Conservation (phyloP, 2,888 invertebrate genomes). For the Rambutsinella grinnellia region DNA sequence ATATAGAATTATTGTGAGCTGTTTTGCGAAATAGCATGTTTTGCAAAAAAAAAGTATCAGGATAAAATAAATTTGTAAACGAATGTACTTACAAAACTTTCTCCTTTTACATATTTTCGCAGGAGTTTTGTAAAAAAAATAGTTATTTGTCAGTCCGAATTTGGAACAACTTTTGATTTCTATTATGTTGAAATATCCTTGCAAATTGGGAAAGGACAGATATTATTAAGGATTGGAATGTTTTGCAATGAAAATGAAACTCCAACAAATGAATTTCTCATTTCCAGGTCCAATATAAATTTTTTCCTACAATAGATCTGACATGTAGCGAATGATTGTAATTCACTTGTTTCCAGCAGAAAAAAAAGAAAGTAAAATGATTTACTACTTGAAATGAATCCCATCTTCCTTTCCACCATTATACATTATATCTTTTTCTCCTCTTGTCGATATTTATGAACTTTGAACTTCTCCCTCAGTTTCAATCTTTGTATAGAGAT, state of each 20-base stretch:
- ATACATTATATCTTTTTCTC: slow-evolving; percentile 11
- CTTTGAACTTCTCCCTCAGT: slow-evolving; percentile 25
- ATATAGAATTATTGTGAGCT: too few relatives aligned
- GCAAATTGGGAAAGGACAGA: neutral
- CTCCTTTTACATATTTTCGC: too few relatives aligned
- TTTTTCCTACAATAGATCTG: slow-evolving; percentile 15
- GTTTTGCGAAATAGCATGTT: too few relatives aligned
- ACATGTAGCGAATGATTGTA: slow-evolving; percentile 16
- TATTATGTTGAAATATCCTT: too few relatives aligned
- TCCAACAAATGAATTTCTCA: slow-evolving; percentile 9
- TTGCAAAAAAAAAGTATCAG: too few relatives aligned
- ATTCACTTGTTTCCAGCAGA: neutral
- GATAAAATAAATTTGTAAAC: too few relatives aligned
- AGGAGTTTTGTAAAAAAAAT: too few relatives aligned
- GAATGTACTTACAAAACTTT: too few relatives aligned
- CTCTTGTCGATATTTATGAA: neutral
- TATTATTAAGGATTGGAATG: neutral
- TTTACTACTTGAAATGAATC: slow-evolving; percentile 30
- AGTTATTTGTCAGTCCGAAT: too few relatives aligned
- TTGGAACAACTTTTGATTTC: slow-evolving; percentile 20
- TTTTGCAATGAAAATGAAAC: slow-evolving; percentile 1
- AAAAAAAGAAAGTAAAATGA: neutral
- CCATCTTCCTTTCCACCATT: neutral
- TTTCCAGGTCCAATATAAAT: slow-evolving; percentile 17
- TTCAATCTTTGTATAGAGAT: slow-evolving; percentile 12